Percentiles rank a stretch among this genome's conserved stretches.
phyloP scores from a whole-genome alignment of 92 coral and sea anemone species.

The Phenganax stokvisi region DNA sequence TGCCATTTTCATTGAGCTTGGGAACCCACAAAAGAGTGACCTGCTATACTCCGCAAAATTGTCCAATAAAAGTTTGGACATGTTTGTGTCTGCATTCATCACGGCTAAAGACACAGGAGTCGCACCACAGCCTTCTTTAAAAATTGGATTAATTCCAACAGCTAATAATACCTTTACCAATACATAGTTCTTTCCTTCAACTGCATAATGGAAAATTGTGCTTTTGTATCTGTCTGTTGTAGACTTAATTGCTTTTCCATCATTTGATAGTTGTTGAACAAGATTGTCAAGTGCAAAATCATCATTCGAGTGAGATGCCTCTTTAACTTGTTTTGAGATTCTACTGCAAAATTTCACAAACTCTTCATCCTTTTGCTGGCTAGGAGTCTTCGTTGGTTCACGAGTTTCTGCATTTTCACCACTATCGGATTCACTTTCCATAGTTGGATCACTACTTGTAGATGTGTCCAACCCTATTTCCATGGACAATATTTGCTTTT shows the following conservation, averaged over 20 bases:
- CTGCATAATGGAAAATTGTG: slow-evolving; percentile 41
- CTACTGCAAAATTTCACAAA: slow-evolving; percentile 34
- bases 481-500: no score
- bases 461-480: no score
- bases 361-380: slow-evolving; percentile 40
- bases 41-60: slow-evolving; percentile 4
- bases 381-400: neutral
- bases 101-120: slow-evolving; percentile 46
- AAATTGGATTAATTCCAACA: slow-evolving; percentile 40
- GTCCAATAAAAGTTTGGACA: slow-evolving; percentile 30
- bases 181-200: slow-evolving; percentile 26
- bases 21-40: neutral
- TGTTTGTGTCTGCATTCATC: slow-evolving; percentile 11
- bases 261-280: slow-evolving; percentile 3
- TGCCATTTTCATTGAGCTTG: neutral
- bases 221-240: slow-evolving; percentile 38
- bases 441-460: no score
- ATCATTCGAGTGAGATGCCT: slow-evolving; percentile 8
- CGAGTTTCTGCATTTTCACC: no score
- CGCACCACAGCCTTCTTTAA: slow-evolving; percentile 48
- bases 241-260: neutral
- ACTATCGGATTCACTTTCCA: no score
- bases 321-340: slow-evolving; percentile 24
- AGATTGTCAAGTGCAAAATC: neutral
- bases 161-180: slow-evolving; percentile 37